phyloP scores from a whole-genome alignment of 2,797 vertebrate species.

The Cetoscarus ocellatus region DNA sequence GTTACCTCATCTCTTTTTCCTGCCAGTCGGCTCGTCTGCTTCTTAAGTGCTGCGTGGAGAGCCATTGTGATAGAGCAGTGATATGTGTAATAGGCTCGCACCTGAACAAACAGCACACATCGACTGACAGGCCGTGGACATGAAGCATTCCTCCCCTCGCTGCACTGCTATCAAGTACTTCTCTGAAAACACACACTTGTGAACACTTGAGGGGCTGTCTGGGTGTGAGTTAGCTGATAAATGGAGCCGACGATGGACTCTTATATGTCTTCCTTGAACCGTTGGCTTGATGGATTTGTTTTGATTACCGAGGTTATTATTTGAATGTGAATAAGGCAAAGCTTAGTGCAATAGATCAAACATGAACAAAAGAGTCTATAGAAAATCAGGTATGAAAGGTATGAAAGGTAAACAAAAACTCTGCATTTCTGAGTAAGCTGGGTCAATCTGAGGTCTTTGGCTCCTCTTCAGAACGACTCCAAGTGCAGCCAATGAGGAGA shows the following conservation, averaged over 20 bases:
- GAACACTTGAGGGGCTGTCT: conserved; percentile 13
- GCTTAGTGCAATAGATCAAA: neutral
- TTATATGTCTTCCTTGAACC: neutral
- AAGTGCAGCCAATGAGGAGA: too few species aligned
- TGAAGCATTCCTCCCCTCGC: conserved; percentile 18
- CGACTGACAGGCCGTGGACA: conserved; percentile 41
- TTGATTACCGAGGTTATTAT: conserved; percentile 9
- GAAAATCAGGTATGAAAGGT: neutral
- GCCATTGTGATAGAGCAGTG: conserved; percentile 53
- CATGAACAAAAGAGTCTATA: neutral
- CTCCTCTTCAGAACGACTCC: neutral
- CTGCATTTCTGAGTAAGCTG: neutral
- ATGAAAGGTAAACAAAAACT: neutral
- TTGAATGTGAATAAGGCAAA: neutral
- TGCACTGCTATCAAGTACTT: conserved; percentile 10
- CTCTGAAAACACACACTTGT: conserved; percentile 22
- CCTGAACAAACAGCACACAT: conserved; percentile 63
- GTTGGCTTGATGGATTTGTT: conserved; percentile 4
- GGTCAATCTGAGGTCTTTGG: neutral
- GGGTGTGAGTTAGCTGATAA: conserved; percentile 33
- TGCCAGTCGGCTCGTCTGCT: conserved; percentile 23
- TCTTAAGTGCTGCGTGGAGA: conserved; percentile 37
- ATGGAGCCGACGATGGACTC: neutral
- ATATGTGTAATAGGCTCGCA: conserved; percentile 56
- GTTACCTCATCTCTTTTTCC: conserved; percentile 32